Conservation (phyloP, 2,113 vertebrate genomes). For the Aramus guarauna region DNA sequence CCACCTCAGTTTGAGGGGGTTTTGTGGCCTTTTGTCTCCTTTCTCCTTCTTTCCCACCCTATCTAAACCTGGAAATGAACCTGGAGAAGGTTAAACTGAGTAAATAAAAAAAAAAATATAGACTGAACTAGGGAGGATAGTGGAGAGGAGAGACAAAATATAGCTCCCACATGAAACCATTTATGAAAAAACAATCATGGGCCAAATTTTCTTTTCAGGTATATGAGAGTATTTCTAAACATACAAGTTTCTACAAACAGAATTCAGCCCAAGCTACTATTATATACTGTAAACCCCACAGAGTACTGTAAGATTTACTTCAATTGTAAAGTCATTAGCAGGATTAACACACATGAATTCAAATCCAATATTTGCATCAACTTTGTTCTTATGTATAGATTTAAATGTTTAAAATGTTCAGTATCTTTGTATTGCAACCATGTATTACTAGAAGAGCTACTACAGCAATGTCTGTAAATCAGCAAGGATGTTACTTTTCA, state of each 20-base stretch:
- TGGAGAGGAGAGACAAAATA: not conserved
- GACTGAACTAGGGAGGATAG: not conserved
- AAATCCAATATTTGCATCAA: constrained; percentile 24
- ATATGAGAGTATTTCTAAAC: not conserved
- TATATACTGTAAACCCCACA: not conserved
- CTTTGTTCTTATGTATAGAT: not conserved
- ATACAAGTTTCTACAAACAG: not conserved
- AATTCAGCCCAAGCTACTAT: not conserved
- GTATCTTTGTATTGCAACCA: not conserved
- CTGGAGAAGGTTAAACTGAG: not conserved
- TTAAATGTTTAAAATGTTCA: constrained; percentile 14
- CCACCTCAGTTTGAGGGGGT: not conserved
- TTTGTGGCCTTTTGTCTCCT: not conserved
- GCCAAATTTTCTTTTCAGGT: not conserved
- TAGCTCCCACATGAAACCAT: not conserved
- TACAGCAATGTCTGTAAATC: not conserved
- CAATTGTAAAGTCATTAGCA: not conserved
- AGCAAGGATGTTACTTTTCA: not conserved
- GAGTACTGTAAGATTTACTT: not conserved
- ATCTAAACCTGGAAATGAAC: not conserved
- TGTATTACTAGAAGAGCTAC: not conserved
- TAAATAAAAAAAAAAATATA: not conserved
- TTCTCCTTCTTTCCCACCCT: not conserved
- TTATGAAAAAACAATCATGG: not conserved
- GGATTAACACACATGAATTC: not conserved